These are phyloP conservation scores for Tetragonula carbonaria DNA, from an alignment of 2,888 invertebrate species.

Conservation along the genomic window DNA sequence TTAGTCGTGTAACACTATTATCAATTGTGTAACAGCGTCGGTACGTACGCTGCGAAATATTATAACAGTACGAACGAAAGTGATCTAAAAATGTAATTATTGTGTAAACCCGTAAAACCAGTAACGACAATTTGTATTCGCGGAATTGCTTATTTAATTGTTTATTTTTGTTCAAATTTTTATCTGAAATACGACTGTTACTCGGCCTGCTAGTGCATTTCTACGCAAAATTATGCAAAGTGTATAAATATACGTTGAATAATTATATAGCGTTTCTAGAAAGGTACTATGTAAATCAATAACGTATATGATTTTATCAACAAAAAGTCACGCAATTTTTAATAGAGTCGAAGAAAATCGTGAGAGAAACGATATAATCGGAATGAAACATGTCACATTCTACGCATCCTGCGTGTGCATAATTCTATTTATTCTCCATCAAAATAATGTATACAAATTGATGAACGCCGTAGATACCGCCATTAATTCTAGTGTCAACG, in stretches of 20 bases:
- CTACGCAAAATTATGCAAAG: background rate
- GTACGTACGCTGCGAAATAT: background rate
- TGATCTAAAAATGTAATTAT: background rate
- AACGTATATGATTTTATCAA: background rate
- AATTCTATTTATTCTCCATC: background rate
- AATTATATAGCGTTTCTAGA: slow-evolving; percentile 16
- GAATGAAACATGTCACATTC: background rate
- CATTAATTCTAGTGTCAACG: background rate
- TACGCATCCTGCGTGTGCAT: background rate
- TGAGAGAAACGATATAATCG: background rate
- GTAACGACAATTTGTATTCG: background rate
- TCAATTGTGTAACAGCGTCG: background rate
- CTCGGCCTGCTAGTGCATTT: background rate
- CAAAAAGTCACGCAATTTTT: background rate
- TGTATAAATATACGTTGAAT: slow-evolving; percentile 1
- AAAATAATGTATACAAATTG: background rate
- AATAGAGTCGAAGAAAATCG: background rate
- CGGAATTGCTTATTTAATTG: background rate
- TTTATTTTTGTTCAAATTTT: background rate
- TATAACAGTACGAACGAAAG: background rate
- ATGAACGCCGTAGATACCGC: background rate
- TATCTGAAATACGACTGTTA: too few species aligned
- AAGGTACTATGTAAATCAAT: slow-evolving; percentile 22
- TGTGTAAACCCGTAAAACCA: background rate
- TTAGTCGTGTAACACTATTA: background rate